Base-by-base conservation (phyloP, 2,113 vertebrate genomes). In the Siniperca chuatsi region DNA sequence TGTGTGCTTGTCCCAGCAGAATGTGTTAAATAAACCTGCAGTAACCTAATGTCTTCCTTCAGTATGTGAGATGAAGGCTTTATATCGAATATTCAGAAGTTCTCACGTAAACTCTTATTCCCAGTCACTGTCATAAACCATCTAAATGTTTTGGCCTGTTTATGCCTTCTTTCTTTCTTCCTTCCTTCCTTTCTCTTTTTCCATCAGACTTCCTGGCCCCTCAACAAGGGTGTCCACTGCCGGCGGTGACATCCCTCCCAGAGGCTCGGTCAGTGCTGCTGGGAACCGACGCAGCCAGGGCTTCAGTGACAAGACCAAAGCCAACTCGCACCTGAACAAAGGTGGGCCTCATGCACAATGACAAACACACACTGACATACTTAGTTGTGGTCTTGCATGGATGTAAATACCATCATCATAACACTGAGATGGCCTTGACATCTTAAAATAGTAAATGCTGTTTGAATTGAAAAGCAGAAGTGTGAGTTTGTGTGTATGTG, bases 241-340 rank as follows among this genome's bases (percentile, higher is more conserved):
- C 50, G 97, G 97, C 96, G 95, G 96, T 48, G 98, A 99, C 90
- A 92, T 96, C 92, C 89, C 96, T 77, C 96, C 97, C 0, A 81
- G 92, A 40, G 96, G 96, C 69, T 93, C 96, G 44, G 84, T 96
- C 76, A 86, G 95, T 89, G 95, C 96, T 73, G 95, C 96, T 79
- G 97, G 96, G 90, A 98, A 97, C 93, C 94, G 98, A 20, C 97
- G 98, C 87, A 99, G 98, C 91, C 98, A 98, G 96, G 98, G 96
- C 94, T 98, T 98, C 94, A 97, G 96, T 0, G 98, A 98, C 91
- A 99, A 99, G 95, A 96, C 97, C 65, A 99, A 97, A 94, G 96
- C 95, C 61, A 96, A 93, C 90, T 92, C 95, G 35, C 95, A 96
- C 78, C 96, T 95, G n/a, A 92, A 95, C 90, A 98, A 96, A 98